Evolutionary conservation across 2,888 invertebrate genomes (phyloP).

Genomic region (Cephus pygmeus): DNA sequence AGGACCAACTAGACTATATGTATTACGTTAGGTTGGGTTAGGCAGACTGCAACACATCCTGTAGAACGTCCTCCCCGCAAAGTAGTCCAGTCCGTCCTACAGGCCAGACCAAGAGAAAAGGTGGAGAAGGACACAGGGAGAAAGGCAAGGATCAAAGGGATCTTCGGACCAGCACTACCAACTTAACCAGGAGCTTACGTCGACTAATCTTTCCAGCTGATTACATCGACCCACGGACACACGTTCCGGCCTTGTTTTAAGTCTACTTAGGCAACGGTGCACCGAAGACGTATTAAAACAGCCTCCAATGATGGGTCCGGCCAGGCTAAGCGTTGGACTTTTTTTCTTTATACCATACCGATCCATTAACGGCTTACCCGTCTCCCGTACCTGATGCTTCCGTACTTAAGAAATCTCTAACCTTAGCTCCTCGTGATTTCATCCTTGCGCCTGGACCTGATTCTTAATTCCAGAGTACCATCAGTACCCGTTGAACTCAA

Average conservation of each 20-base stretch:
- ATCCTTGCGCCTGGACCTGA: not conserved
- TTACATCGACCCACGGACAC: conserved; percentile 35
- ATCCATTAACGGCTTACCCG: conserved; percentile 10
- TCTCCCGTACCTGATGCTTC: not conserved
- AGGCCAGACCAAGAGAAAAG: not conserved
- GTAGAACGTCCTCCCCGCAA: not conserved
- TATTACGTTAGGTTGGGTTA: not conserved
- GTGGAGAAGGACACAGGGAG: not conserved
- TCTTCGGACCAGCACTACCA: conserved; percentile 5
- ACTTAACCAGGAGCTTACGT: conserved; percentile 15
- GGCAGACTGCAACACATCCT: not conserved
- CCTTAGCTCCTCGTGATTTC: not conserved
- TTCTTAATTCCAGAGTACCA: not conserved
- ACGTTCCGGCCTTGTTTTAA: conserved; percentile 33
- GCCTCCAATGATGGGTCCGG: not conserved
- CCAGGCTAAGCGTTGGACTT: not conserved
- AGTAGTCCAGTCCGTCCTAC: not conserved
- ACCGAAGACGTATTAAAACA: conserved; percentile 49
- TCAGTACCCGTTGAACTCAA: not conserved
- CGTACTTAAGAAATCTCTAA: not conserved
- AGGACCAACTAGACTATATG: not conserved
- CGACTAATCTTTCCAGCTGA: conserved; percentile 48
- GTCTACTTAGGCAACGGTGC: conserved; percentile 46
- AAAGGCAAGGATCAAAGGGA: not conserved
- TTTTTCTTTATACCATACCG: not conserved